Evolutionary conservation across 2,113 vertebrate genomes (phyloP).

Genomic region (Oryzias melastigma): DNA sequence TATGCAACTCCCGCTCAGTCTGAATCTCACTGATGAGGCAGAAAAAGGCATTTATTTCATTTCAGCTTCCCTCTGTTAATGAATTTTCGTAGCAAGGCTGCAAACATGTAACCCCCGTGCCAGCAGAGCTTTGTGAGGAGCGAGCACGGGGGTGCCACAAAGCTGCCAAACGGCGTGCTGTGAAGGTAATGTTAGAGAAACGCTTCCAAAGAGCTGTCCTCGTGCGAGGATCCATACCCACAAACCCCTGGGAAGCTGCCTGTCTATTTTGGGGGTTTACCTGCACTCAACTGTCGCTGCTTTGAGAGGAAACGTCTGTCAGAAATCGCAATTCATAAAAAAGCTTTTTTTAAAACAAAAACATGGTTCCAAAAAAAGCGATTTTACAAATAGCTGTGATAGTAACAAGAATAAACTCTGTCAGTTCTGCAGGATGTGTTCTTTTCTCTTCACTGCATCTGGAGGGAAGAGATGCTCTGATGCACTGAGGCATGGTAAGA

Average conservation of each 20-base stretch:
- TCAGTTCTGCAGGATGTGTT: constrained; percentile 58
- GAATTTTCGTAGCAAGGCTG: constrained; percentile 50
- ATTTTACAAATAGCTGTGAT: constrained; percentile 45
- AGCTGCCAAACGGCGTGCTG: constrained; percentile 34
- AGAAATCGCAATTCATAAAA: not conserved
- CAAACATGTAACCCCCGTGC: constrained; percentile 41
- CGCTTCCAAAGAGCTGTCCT: constrained; percentile 33
- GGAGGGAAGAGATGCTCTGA: constrained; percentile 44
- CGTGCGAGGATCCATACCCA: constrained; percentile 28
- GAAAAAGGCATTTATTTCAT: constrained; percentile 66
- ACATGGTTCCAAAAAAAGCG: constrained; percentile 20
- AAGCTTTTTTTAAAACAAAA: not conserved
- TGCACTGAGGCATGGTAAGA: constrained; percentile 49
- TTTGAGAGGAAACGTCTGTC: constrained; percentile 13
- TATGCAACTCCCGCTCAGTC: constrained; percentile 74
- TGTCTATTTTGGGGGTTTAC: constrained; percentile 19
- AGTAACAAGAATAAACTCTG: constrained; percentile 55
- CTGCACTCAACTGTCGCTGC: constrained; percentile 11
- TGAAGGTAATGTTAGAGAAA: constrained; percentile 41
- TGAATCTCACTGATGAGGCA: constrained; percentile 78
- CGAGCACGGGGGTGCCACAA: constrained; percentile 18
- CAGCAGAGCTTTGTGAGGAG: constrained; percentile 21
- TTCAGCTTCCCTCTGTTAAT: constrained; percentile 51
- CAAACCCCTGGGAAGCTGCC: constrained; percentile 25
- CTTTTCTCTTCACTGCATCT: constrained; percentile 55